phyloP scores from a whole-genome alignment of 1,140 invertebrate species.

The Brachionus rotundiformis region DNA sequence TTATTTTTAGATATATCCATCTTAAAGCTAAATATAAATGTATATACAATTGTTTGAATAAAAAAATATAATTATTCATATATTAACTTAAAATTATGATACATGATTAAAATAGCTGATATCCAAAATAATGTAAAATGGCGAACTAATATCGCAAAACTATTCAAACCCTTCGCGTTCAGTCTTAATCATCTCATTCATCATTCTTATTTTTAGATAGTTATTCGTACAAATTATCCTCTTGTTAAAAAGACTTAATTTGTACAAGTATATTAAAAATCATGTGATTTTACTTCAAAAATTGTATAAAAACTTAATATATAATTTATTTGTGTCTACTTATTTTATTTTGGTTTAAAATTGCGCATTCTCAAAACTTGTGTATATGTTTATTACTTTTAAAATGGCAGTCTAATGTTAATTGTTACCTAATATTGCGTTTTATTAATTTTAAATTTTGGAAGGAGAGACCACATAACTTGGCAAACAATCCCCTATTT shows the following conservation, averaged over 20 bases:
- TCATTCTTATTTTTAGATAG: background rate
- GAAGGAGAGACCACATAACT: background rate
- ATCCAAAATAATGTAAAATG: background rate
- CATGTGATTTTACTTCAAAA: background rate
- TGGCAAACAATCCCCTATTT: conserved; percentile 7
- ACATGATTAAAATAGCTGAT: background rate
- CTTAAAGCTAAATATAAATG: too few species aligned
- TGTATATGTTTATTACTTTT: background rate
- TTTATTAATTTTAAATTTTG: background rate
- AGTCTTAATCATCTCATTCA: background rate
- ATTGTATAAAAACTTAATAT: background rate
- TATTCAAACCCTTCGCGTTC: background rate
- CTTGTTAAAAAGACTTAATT: background rate
- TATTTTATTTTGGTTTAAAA: too few species aligned
- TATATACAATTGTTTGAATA: too few species aligned
- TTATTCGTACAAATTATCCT: background rate
- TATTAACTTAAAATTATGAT: background rate
- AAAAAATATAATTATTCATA: background rate
- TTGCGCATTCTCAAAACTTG: background rate
- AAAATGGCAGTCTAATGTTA: conserved; percentile 8
- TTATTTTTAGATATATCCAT: too few species aligned
- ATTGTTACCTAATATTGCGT: conserved; percentile 40
- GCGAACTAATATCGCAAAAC: background rate
- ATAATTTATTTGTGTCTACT: background rate
- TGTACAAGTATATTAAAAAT: background rate